phyloP scores from a whole-genome alignment of 2,797 vertebrate genomes.

The Peromyscus eremicus region DNA sequence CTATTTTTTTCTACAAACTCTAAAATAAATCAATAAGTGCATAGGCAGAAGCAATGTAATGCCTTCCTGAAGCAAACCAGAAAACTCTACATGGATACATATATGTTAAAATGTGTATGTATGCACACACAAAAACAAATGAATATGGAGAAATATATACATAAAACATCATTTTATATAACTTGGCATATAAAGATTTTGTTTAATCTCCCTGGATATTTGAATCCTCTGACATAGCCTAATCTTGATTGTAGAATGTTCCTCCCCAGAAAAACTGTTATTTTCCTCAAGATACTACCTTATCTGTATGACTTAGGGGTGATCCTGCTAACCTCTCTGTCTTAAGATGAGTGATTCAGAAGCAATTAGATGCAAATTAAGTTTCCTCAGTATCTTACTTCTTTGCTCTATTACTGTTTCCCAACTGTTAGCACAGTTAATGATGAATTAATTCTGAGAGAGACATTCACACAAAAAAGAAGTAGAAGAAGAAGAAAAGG shows the following conservation, averaged over 20 bases:
- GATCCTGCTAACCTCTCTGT: background rate
- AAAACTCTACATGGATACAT: background rate
- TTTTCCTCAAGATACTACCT: background rate
- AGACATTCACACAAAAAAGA: background rate
- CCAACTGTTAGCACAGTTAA: slow-evolving; percentile 19
- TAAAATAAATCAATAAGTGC: background rate
- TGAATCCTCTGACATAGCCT: background rate
- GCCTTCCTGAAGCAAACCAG: background rate
- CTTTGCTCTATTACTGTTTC: background rate
- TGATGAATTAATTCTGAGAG: background rate
- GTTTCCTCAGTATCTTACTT: slow-evolving; percentile 23
- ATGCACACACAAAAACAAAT: background rate
- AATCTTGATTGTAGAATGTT: background rate
- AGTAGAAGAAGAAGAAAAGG: background rate
- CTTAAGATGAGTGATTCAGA: slow-evolving; percentile 51
- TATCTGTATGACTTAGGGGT: background rate
- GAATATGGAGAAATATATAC: background rate
- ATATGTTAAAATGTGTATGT: background rate
- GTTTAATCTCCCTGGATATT: background rate
- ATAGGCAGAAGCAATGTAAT: background rate
- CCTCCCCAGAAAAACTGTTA: background rate
- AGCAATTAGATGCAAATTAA: slow-evolving; percentile 51
- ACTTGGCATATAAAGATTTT: background rate
- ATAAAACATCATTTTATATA: background rate
- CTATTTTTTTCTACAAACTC: background rate